Evolutionary conservation across 2,113 vertebrate genomes (phyloP).

Genomic region (Eclectus roratus): DNA sequence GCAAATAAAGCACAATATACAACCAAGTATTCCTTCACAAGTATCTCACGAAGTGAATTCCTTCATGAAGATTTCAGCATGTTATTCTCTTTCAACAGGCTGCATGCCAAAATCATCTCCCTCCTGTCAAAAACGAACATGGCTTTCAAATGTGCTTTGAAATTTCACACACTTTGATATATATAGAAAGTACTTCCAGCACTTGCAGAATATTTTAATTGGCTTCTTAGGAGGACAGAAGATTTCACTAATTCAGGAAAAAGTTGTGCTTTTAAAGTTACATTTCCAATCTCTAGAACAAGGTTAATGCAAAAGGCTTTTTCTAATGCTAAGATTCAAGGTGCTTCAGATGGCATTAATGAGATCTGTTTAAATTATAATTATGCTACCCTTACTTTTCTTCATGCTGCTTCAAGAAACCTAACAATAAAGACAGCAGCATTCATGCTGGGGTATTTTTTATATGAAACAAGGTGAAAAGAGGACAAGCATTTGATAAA

Average conservation of each 20-base stretch:
- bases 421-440: neutral
- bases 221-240: neutral
- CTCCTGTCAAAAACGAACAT: neutral
- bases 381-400: neutral
- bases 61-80: neutral
- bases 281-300: neutral
- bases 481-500: neutral
- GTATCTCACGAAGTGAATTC: neutral
- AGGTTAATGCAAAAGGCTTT: neutral
- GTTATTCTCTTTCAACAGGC: neutral
- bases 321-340: neutral
- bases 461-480: neutral
- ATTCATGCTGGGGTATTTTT: neutral
- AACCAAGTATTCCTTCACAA: neutral
- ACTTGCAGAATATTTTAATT: neutral
- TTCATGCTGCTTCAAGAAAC: neutral
- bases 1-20: neutral
- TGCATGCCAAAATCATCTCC: neutral
- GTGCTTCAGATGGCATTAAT: neutral
- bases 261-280: neutral
- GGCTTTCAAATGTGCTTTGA: constrained; percentile 16
- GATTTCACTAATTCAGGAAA: neutral
- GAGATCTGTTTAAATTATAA: neutral
- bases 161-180: neutral
- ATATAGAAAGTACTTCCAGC: neutral